Evolutionary conservation across 2,888 invertebrate genomes (phyloP).

Genomic region (Pteria penguin): DNA sequence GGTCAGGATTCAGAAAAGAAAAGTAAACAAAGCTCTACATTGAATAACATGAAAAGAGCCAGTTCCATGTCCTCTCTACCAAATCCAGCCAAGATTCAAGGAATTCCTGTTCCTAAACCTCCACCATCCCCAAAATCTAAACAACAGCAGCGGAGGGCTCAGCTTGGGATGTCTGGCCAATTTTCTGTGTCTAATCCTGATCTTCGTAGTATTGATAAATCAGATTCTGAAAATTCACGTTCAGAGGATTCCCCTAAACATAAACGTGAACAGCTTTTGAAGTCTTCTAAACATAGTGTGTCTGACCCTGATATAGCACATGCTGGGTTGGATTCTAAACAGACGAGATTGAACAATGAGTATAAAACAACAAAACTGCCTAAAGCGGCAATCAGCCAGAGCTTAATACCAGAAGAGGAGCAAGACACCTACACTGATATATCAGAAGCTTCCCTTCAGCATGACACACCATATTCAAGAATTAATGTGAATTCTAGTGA

Average conservation of each 20-base stretch:
- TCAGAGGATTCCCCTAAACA: slow-evolving; percentile 18
- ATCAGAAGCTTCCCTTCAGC: background rate
- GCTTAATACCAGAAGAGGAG: background rate
- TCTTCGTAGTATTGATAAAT: slow-evolving; percentile 29
- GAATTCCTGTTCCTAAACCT: slow-evolving; percentile 37
- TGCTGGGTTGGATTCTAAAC: slow-evolving; percentile 2
- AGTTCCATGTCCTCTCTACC: slow-evolving; percentile 45
- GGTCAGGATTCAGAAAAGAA: slow-evolving; percentile 8
- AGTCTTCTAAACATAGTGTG: slow-evolving; percentile 36
- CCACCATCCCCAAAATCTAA: slow-evolving; percentile 32
- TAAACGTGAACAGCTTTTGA: background rate
- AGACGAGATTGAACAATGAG: background rate
- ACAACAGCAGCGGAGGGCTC: slow-evolving; percentile 27
- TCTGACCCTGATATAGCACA: slow-evolving; percentile 37
- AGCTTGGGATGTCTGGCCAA: slow-evolving; percentile 26
- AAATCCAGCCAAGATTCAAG: slow-evolving; percentile 41
- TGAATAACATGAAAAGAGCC: slow-evolving; percentile 36
- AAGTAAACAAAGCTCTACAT: background rate
- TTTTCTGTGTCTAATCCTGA: slow-evolving; percentile 42
- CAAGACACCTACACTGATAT: background rate
- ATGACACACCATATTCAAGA: background rate
- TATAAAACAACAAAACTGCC: background rate
- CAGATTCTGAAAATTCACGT: slow-evolving; percentile 25
- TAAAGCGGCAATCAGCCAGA: background rate
- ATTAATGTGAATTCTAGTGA: background rate